Conservation (phyloP, 2,888 invertebrate genomes). For the Caenorhabditis sp. region DNA sequence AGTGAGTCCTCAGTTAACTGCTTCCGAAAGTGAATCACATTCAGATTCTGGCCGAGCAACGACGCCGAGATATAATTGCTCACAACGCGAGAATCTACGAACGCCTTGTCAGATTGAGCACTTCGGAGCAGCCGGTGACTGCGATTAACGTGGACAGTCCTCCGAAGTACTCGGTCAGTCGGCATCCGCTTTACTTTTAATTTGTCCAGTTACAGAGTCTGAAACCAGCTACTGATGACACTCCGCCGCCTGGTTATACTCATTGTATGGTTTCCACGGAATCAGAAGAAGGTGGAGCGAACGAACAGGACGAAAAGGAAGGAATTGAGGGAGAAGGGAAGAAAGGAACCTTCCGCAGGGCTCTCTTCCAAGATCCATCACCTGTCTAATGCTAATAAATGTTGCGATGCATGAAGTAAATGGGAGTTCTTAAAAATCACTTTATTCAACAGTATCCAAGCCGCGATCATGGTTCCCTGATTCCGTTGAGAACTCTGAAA, state of each 20-base stretch:
- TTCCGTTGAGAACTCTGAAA: constrained; percentile 2
- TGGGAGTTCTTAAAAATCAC: not conserved
- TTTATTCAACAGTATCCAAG: no score
- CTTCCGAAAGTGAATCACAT: no score
- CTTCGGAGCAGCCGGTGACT: constrained; percentile 6
- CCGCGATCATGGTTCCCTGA: not conserved
- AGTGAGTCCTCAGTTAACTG: constrained; percentile 1
- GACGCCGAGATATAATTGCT: constrained; percentile 25
- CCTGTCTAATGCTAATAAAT: not conserved
- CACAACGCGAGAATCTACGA: constrained; percentile 36
- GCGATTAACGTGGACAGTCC: constrained; percentile 41
- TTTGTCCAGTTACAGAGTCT: not conserved
- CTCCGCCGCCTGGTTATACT: no score
- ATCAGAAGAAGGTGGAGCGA: no score
- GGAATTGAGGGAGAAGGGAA: not conserved
- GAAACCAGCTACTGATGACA: no score
- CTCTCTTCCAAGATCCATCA: constrained; percentile 22
- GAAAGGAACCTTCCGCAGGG: not conserved
- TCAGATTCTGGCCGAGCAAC: constrained; percentile 3
- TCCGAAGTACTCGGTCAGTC: constrained; percentile 46
- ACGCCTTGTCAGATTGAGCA: constrained; percentile 16
- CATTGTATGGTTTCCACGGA: no score
- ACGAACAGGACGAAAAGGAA: not conserved
- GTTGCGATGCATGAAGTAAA: not conserved
- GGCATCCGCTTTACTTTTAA: not conserved